A percentile compares a stretch with the other conserved stretches of the same genome.
These are phyloP conservation scores for Trachelus troglodyta DNA, from an alignment of 2,888 invertebrate genomes.

Conservation along the genomic window DNA sequence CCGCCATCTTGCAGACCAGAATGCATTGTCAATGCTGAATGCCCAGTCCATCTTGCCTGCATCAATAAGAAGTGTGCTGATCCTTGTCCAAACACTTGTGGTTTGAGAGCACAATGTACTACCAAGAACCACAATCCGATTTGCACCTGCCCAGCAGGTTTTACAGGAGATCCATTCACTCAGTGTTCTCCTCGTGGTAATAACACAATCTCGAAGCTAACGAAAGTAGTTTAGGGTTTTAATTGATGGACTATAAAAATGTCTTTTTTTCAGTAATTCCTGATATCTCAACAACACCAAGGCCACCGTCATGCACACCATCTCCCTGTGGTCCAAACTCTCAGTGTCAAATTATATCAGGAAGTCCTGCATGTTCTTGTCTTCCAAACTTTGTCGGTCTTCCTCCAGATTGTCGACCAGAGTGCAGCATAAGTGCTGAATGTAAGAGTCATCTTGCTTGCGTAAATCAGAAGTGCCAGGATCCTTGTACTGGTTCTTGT, in stretches of 20 bases:
- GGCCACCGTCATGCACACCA: conserved; percentile 81
- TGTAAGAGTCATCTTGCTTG: conserved; percentile 83
- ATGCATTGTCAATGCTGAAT: conserved; percentile 89
- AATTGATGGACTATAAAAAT: not conserved
- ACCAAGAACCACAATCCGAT: conserved; percentile 89
- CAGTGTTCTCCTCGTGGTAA: conserved; percentile 79
- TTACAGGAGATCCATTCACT: conserved; percentile 87
- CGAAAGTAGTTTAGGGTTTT: not conserved
- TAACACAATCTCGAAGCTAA: conserved; percentile 39
- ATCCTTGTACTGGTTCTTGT: conserved; percentile 87
- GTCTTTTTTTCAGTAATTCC: conserved; percentile 45
- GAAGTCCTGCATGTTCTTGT: conserved; percentile 83
- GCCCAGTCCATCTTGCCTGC: conserved; percentile 84
- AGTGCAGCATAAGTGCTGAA: conserved; percentile 83
- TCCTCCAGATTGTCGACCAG: conserved; percentile 83
- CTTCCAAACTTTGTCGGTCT: conserved; percentile 81
- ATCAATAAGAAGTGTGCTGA: conserved; percentile 87
- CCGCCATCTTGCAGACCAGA: conserved; percentile 87
- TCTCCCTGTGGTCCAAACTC: conserved; percentile 89
- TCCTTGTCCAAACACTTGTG: conserved; percentile 89
- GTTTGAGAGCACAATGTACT: conserved; percentile 84
- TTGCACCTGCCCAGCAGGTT: conserved; percentile 86
- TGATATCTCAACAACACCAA: conserved; percentile 68
- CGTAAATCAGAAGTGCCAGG: conserved; percentile 82
- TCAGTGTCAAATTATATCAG: conserved; percentile 79